These are phyloP conservation scores for Pseudopipra pipra DNA, from an alignment of 2,113 vertebrate species.

Conservation along the genomic window DNA sequence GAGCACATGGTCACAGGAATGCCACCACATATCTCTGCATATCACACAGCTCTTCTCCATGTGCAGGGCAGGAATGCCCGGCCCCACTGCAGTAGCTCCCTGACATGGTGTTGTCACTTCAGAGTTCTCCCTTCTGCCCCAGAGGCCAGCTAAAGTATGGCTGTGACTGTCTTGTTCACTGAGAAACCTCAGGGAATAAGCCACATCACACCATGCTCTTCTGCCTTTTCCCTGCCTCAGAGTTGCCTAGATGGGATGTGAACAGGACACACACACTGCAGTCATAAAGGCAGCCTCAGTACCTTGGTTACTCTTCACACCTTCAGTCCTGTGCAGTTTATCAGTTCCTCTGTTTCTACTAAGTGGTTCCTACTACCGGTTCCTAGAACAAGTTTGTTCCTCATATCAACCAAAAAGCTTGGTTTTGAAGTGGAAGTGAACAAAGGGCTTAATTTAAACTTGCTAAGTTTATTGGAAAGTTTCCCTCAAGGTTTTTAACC, in stretches of 20 bases:
- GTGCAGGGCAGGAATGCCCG: accelerated
- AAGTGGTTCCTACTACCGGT: too few species aligned
- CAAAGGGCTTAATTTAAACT: background rate
- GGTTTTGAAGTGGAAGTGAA: background rate
- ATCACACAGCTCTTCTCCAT: background rate
- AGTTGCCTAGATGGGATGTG: background rate
- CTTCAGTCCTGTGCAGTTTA: background rate
- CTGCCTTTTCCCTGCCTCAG: background rate
- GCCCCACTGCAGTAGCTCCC: background rate
- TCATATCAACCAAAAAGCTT: background rate
- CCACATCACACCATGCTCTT: accelerated
- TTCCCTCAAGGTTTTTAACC: background rate
- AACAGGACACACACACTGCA: background rate
- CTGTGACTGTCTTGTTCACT: background rate
- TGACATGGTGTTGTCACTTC: background rate
- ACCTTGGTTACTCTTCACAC: background rate
- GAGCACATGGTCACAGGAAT: background rate
- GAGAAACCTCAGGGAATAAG: background rate
- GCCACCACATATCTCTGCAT: accelerated
- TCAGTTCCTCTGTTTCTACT: background rate
- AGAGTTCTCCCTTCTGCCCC: background rate
- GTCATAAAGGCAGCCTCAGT: background rate
- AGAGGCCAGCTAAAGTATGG: background rate
- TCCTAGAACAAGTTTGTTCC: background rate
- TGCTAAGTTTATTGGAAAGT: background rate